Conservation (phyloP, 2,888 invertebrate genomes). For the Trissolcus japonicus region DNA sequence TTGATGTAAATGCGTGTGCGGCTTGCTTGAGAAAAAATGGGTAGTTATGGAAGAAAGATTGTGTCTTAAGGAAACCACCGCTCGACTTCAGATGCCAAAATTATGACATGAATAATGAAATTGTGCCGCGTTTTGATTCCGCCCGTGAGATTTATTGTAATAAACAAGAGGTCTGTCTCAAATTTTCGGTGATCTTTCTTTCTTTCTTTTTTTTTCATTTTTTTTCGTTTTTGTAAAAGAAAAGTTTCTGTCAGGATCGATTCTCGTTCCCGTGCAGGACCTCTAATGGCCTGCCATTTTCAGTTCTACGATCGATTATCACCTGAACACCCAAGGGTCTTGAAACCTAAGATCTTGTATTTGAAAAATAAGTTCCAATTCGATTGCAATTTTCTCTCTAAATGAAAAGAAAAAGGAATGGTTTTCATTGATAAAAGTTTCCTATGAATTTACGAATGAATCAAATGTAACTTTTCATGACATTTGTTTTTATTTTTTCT, state of each 20-base stretch:
- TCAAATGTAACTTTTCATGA: too few relatives aligned
- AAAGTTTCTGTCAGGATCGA: constrained; percentile 54
- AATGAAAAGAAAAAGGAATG: neutral
- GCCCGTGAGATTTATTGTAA: constrained; percentile 39
- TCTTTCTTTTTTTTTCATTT: constrained; percentile 34
- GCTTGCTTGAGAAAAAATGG: constrained; percentile 56
- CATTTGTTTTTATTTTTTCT: neutral
- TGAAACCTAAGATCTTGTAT: constrained; percentile 43
- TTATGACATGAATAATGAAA: constrained; percentile 51
- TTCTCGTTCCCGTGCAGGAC: constrained; percentile 56
- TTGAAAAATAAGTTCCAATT: constrained; percentile 68
- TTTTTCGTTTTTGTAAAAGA: constrained; percentile 12
- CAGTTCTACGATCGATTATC: constrained; percentile 75
- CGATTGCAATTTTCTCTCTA: constrained; percentile 60
- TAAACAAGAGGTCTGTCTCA: constrained; percentile 44
- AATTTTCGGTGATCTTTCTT: constrained; percentile 1
- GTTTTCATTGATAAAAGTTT: neutral
- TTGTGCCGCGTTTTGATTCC: constrained; percentile 35
- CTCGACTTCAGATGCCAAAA: constrained; percentile 22
- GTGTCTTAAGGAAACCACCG: constrained; percentile 26
- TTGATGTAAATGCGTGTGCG: constrained; percentile 70
- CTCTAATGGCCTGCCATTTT: constrained; percentile 65
- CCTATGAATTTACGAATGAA: too few relatives aligned
- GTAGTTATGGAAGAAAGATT: constrained; percentile 47
- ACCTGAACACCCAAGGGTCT: constrained; percentile 60